Evolutionary conservation across 35 echinoderm and acorn worm genomes (phyloP).

Genomic region (Patiria miniata): DNA sequence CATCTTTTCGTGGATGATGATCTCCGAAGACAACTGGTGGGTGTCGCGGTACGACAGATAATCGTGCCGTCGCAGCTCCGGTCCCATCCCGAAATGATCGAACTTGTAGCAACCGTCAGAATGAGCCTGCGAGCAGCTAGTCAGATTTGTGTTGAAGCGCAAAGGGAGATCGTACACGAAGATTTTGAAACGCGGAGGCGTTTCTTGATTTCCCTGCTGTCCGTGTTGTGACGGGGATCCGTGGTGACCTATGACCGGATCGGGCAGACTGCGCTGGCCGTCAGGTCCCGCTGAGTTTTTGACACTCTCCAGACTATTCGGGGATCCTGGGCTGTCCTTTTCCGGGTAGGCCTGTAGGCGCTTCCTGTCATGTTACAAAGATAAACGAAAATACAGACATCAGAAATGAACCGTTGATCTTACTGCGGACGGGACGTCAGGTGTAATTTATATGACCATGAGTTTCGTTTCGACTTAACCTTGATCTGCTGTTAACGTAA

Average conservation of each 20-base stretch:
- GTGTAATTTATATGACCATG: no score
- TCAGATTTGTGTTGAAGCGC: slow-evolving; percentile 62
- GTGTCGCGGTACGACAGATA: slow-evolving; percentile 54
- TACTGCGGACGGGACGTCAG: no score
- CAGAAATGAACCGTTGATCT: no score
- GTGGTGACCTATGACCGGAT: background rate
- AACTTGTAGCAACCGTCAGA: slow-evolving; percentile 56
- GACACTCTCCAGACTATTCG: background rate
- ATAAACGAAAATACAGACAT: background rate
- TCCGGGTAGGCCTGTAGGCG: slow-evolving; percentile 53
- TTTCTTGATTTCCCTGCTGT: slow-evolving; percentile 17
- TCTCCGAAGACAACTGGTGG: slow-evolving; percentile 50
- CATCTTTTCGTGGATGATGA: slow-evolving; percentile 66
- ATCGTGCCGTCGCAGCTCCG: slow-evolving; percentile 45
- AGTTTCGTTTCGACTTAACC: no score
- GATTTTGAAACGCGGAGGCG: slow-evolving; percentile 62
- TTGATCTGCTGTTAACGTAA: no score
- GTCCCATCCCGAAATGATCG: slow-evolving; percentile 66
- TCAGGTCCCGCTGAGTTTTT: background rate
- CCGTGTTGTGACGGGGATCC: background rate
- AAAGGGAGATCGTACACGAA: slow-evolving; percentile 69
- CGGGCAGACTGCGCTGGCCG: background rate
- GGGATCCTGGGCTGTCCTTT: background rate
- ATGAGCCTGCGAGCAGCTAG: slow-evolving; percentile 33
- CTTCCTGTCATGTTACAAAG: slow-evolving; percentile 33